Evolutionary conservation across 1,140 invertebrate species (phyloP).

Genomic region (Zaprionus nigranus): DNA sequence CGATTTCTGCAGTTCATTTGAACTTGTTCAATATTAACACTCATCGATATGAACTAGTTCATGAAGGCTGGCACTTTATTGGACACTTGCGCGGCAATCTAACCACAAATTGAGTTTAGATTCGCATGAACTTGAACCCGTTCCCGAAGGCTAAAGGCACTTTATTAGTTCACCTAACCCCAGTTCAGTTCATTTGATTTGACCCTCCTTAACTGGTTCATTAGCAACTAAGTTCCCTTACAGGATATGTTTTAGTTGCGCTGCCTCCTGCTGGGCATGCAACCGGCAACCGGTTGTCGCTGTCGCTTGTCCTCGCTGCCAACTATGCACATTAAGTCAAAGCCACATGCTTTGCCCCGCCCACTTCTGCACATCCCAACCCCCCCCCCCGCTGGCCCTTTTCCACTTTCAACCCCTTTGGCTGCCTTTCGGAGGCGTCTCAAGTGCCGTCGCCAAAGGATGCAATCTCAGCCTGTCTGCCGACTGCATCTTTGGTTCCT

Average conservation of each 20-base stretch:
- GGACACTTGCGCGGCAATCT: no score
- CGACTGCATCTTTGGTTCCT: slow-evolving; percentile 3
- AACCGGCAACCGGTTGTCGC: slow-evolving; percentile 14
- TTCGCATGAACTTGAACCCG: not conserved
- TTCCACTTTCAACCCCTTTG: not conserved
- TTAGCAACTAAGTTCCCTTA: not conserved
- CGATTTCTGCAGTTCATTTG: no score
- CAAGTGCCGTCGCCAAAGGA: slow-evolving; percentile 25
- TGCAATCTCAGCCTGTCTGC: slow-evolving; percentile 2
- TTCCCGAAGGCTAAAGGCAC: not conserved
- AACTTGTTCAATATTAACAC: no score
- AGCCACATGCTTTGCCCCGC: slow-evolving; percentile 21
- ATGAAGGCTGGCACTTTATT: not conserved
- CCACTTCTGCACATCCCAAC: not conserved
- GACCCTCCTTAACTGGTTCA: not conserved
- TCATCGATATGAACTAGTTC: no score
- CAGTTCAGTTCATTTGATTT: not conserved
- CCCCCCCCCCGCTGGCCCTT: not conserved
- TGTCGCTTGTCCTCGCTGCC: slow-evolving; percentile 10
- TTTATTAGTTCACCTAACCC: not conserved
- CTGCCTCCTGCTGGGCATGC: not conserved
- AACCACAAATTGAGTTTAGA: not conserved
- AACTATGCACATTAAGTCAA: slow-evolving; percentile 34
- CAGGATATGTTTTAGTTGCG: not conserved
- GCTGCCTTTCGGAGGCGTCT: not conserved